These are phyloP conservation scores for Drosophila greeni DNA, from an alignment of 2,888 invertebrate genomes.

Conservation along the genomic window DNA sequence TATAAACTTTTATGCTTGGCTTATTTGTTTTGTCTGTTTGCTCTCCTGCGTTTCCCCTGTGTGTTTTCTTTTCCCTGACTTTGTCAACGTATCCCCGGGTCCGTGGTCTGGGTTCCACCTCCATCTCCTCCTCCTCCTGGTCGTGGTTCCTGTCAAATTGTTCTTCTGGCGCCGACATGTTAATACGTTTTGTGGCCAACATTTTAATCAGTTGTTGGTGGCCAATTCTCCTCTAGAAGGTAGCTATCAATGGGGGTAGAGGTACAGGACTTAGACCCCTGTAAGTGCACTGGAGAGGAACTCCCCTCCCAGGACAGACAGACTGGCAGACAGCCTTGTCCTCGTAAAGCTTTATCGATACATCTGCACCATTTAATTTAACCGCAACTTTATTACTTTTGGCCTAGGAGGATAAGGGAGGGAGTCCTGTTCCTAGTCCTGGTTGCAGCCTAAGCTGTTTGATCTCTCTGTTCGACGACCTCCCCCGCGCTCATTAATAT, in stretches of 20 bases:
- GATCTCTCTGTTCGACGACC: slow-evolving; percentile 18
- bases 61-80: slow-evolving; percentile 55
- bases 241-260: neutral
- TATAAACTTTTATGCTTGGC: slow-evolving; percentile 73
- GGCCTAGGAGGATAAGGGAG: no score
- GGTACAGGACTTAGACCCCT: neutral
- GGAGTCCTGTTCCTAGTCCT: no score
- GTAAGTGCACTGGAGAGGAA: slow-evolving; percentile 10
- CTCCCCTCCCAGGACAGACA: neutral
- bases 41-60: slow-evolving; percentile 28
- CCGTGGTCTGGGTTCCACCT: slow-evolving; percentile 15
- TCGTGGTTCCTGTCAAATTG: slow-evolving; percentile 29
- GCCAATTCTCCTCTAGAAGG: neutral
- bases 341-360: slow-evolving; percentile 61
- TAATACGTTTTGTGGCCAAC: slow-evolving; percentile 70
- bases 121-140: neutral
- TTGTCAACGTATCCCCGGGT: slow-evolving; percentile 40
- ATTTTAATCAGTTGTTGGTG: slow-evolving; percentile 59
- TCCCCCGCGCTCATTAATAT: slow-evolving; percentile 61
- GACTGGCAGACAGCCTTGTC: neutral
- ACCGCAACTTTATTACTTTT: slow-evolving; percentile 72
- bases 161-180: slow-evolving; percentile 60
- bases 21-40: slow-evolving; percentile 70
- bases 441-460: slow-evolving; percentile 30
- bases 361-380: slow-evolving; percentile 71